phyloP scores from a whole-genome alignment of 2,888 invertebrate species.

The Micropterix aruncella region DNA sequence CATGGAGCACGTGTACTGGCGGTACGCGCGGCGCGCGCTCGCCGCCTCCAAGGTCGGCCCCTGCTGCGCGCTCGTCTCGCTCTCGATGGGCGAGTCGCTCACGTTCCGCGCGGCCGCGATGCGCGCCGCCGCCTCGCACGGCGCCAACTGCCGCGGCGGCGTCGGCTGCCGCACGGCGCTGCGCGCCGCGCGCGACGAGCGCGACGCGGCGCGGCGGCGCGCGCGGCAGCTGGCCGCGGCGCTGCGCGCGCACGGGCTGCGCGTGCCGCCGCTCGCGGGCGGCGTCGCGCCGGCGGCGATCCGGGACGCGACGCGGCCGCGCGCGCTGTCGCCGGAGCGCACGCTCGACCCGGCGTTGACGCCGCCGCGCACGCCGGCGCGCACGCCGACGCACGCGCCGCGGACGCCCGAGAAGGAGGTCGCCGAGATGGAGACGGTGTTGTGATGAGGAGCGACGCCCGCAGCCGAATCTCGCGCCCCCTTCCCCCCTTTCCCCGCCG shows the following conservation, averaged over 20 bases:
- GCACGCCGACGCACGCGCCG: slow-evolving; percentile 9
- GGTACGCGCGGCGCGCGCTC: slow-evolving; percentile 77
- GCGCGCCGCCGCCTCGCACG: slow-evolving; percentile 26
- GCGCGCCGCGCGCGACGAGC: slow-evolving; percentile 84
- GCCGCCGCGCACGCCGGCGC: neutral
- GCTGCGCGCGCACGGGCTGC: slow-evolving; percentile 70
- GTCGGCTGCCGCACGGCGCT: slow-evolving; percentile 64
- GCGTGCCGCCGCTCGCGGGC: slow-evolving; percentile 55
- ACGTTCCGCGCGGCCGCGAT: slow-evolving; percentile 34
- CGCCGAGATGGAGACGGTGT: slow-evolving; percentile 88
- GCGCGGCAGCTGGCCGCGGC: slow-evolving; percentile 78
- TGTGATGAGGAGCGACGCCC: slow-evolving; percentile 53
- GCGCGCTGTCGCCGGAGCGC: slow-evolving; percentile 19
- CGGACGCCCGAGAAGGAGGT: slow-evolving; percentile 54
- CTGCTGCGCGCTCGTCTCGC: slow-evolving; percentile 86
- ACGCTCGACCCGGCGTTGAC: neutral
- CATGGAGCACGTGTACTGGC: slow-evolving; percentile 90
- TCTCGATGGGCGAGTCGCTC: slow-evolving; percentile 65
- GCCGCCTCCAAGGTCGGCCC: slow-evolving; percentile 82
- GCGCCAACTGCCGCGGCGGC: slow-evolving; percentile 27
- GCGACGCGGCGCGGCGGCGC: slow-evolving; percentile 73
- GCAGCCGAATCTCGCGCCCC: slow-evolving; percentile 16
- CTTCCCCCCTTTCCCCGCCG: neutral
- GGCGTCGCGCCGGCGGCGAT: slow-evolving; percentile 42
- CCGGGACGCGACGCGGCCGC: slow-evolving; percentile 40